Conservation (phyloP, 2,797 vertebrate genomes). For the Acanthurus lineatus region DNA sequence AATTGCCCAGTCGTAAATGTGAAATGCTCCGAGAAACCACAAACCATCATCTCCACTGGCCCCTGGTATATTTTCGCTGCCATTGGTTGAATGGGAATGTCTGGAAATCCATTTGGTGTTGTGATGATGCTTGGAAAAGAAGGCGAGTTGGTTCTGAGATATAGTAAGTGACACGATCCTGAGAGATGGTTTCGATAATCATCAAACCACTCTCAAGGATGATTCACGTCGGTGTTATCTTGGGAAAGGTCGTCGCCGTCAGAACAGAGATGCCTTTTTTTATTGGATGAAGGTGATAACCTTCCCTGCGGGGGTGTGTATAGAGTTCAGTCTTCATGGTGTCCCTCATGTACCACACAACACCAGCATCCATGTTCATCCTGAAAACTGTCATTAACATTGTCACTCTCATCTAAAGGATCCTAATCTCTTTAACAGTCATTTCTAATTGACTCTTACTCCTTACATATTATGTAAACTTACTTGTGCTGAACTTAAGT, state of each 20-base stretch:
- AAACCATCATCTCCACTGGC: constrained; percentile 35
- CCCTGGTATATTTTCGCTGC: constrained; percentile 50
- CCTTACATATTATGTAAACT: constrained; percentile 22
- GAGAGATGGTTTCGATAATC: constrained; percentile 51
- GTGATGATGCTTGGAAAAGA: constrained; percentile 53
- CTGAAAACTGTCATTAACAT: constrained; percentile 33
- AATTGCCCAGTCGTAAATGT: constrained; percentile 55
- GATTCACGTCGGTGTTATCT: constrained; percentile 44
- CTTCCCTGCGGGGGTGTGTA: constrained; percentile 22
- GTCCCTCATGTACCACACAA: constrained; percentile 33
- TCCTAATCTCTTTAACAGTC: constrained; percentile 23
- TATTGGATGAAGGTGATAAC: constrained; percentile 37
- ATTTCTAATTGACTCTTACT: constrained; percentile 25
- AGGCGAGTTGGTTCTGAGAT: constrained; percentile 56
- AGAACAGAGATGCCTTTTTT: constrained; percentile 9
- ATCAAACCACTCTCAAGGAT: constrained; percentile 41
- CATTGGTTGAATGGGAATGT: constrained; percentile 24
- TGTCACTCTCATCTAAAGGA: constrained; percentile 21
- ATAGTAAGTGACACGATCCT: constrained; percentile 41
- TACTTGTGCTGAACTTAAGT: constrained; percentile 24
- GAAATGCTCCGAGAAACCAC: constrained; percentile 54
- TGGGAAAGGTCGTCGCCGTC: constrained; percentile 41
- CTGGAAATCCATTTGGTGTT: constrained; percentile 49
- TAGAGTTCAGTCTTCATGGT: constrained; percentile 29
- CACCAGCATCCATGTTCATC: constrained; percentile 32